These are phyloP conservation scores for Anguilla japonica DNA, from an alignment of 2,113 vertebrate species.

Conservation along the genomic window DNA sequence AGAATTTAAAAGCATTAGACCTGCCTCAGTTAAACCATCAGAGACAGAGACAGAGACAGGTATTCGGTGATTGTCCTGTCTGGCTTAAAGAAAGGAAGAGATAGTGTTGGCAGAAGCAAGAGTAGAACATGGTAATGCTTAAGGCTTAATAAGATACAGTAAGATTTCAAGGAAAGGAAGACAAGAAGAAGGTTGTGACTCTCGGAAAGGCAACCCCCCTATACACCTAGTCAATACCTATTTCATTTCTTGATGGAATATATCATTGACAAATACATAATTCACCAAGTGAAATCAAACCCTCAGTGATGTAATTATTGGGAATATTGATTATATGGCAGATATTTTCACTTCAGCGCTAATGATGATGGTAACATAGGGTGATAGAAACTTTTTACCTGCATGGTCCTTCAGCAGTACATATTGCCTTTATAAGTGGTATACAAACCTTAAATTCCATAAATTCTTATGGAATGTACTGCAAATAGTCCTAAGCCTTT, in stretches of 20 bases:
- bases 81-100: background rate
- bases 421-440: too few species aligned
- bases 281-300: background rate
- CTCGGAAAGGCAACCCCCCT: background rate
- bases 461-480: too few species aligned
- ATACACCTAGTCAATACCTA: background rate
- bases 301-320: background rate
- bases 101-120: background rate
- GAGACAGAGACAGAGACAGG: background rate
- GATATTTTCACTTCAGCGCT: background rate
- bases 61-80: background rate
- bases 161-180: background rate
- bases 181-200: background rate
- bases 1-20: background rate
- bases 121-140: background rate
- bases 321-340: background rate
- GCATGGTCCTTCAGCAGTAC: too few species aligned
- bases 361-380: background rate
- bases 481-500: too few species aligned
- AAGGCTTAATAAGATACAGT: background rate
- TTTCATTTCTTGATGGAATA: background rate
- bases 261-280: background rate
- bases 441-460: too few species aligned
- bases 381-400: too few species aligned
- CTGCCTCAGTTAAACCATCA: background rate